Evolutionary conservation across 2,797 vertebrate genomes (phyloP).

Genomic region (Oreortyx pictus): DNA sequence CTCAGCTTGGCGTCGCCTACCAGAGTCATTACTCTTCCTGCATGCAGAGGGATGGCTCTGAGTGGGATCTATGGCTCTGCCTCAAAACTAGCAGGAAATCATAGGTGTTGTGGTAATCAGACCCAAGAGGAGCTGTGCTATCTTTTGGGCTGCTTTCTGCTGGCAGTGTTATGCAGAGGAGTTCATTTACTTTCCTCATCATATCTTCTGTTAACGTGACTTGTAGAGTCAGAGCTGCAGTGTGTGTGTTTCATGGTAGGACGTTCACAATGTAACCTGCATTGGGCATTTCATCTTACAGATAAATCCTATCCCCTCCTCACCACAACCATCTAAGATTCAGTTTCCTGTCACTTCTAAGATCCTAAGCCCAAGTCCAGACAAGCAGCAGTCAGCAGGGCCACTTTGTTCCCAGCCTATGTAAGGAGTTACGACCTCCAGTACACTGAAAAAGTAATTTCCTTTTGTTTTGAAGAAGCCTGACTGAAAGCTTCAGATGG

Average conservation of each 20-base stretch:
- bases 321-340: background rate
- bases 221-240: background rate
- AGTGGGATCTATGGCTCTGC: background rate
- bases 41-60: accelerated
- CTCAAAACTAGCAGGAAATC: background rate
- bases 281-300: accelerated
- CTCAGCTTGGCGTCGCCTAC: background rate
- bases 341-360: background rate
- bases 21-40: background rate
- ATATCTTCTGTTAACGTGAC: accelerated
- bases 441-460: background rate
- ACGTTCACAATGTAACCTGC: accelerated
- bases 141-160: background rate
- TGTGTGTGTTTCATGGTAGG: background rate
- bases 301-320: accelerated
- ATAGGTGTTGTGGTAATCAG: background rate
- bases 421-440: background rate
- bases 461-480: background rate
- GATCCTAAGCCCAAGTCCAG: background rate
- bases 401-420: background rate
- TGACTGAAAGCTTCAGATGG: background rate
- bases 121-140: background rate
- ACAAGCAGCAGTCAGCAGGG: background rate
- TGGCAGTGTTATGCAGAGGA: background rate
- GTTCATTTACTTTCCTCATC: background rate